phyloP scores from a whole-genome alignment of 2,797 vertebrate species.

The Choloepus didactylus region DNA sequence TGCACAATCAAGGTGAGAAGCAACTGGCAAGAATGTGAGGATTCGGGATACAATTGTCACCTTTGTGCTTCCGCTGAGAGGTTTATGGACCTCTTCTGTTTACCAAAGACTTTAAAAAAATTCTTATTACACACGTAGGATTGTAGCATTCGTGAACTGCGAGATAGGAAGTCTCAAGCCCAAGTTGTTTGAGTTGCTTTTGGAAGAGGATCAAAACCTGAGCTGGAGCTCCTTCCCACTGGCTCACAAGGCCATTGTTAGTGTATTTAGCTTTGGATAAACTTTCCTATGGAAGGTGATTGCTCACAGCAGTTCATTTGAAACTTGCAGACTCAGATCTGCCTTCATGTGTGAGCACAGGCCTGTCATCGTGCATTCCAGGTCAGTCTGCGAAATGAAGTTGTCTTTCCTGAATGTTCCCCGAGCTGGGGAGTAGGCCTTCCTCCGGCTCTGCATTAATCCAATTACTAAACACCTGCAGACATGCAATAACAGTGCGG shows the following conservation, averaged over 20 bases:
- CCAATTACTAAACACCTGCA: constrained; percentile 97
- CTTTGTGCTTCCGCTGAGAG: constrained; percentile 78
- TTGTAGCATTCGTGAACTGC: constrained; percentile 85
- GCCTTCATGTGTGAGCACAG: constrained; percentile 89
- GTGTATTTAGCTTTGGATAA: constrained; percentile 95
- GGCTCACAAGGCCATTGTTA: constrained; percentile 91
- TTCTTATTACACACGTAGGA: constrained; percentile 89
- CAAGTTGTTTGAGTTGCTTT: constrained; percentile 91
- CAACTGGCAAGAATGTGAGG: neutral
- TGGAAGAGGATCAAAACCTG: constrained; percentile 93
- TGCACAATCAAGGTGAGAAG: constrained; percentile 46
- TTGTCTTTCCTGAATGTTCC: constrained; percentile 90
- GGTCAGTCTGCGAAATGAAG: constrained; percentile 89
- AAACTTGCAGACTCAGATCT: constrained; percentile 88
- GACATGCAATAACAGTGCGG: constrained; percentile 93
- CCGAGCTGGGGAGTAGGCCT: constrained; percentile 89
- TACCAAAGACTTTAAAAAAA: constrained; percentile 79
- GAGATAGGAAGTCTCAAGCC: constrained; percentile 88
- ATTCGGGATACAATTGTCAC: constrained; percentile 78
- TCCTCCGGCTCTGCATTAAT: constrained; percentile 93
- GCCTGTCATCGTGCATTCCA: constrained; percentile 92
- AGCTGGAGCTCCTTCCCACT: constrained; percentile 85
- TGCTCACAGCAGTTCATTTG: constrained; percentile 90
- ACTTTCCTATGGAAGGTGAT: constrained; percentile 91
- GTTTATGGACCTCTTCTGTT: constrained; percentile 83